Percentiles rank a stretch among this genome's conserved stretches.
These are phyloP conservation scores for Speoplatyrhinus poulsoni DNA, from an alignment of 2,113 vertebrate genomes.

Conservation along the genomic window DNA sequence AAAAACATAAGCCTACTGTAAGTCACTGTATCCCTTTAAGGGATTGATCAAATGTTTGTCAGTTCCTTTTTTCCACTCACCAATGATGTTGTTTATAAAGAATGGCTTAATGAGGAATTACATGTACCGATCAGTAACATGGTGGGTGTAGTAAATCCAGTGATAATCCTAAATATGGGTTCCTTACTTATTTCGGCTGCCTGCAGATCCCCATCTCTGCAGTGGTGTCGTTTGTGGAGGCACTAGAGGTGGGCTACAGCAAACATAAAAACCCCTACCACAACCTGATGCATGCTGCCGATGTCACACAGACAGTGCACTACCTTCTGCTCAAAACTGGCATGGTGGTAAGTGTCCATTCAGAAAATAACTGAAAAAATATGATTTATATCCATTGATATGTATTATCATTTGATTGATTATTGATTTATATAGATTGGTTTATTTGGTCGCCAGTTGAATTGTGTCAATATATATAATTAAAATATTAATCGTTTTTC, in stretches of 20 bases:
- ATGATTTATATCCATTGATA: not conserved
- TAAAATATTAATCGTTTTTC: no score
- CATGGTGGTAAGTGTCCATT: constrained; percentile 83
- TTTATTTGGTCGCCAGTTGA: no score
- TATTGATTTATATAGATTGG: no score
- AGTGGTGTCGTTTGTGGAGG: constrained; percentile 96
- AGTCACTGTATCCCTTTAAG: no score
- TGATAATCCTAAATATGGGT: not conserved
- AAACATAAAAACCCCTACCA: constrained; percentile 99
- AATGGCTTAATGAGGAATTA: no score
- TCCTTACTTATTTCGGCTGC: constrained; percentile 26
- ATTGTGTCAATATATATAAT: no score
- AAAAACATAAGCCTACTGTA: no score
- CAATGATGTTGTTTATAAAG: no score
- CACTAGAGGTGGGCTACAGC: constrained; percentile 94
- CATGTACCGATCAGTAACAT: no score
- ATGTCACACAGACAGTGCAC: constrained; percentile 96
- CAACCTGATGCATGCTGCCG: constrained; percentile 94
- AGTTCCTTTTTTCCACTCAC: no score
- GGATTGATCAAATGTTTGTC: no score
- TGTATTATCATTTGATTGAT: not conserved
- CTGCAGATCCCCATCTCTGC: constrained; percentile 95
- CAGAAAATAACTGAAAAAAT: not conserved
- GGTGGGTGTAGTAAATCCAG: no score
- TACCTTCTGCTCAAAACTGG: constrained; percentile 95